Evolutionary conservation across 2,113 vertebrate species (phyloP), one percentile per base, ranked within the genome.

Genomic region (Aleadryas rufinucha): DNA sequence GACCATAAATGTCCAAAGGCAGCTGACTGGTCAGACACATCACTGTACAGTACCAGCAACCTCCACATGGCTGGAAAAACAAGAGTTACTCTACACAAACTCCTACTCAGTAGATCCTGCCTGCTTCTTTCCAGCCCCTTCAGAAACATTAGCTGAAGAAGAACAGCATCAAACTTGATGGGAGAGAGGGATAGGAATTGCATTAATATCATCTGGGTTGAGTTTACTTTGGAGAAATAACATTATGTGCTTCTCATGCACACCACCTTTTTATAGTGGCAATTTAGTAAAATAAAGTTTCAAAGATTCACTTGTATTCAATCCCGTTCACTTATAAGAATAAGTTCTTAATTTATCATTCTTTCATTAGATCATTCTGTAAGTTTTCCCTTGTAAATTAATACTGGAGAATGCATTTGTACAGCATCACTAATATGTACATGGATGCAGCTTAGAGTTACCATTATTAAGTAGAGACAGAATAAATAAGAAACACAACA

Each of bases 341-440:
- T 26, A 87, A 39, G 13, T 61, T 31, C 23, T 13, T 72, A 86
- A 86, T 96, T 53, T 68, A 33, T 27, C 2, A 30, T 95, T 68
- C 39, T 39, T 95, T 88, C 71, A 53, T 89, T 57, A 76, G 41
- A 84, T 70, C 13, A 80, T 93, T 85, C 35, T 61, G 33, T 39
- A 80, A 56, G n/a, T 74, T 86, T 72, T 84, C 27, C 50, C n/a
- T 61, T 88, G 63, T 65, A 93, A 95, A 93, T 89, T 71, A 89
- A 11, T 56, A 86, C 23, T 26, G 26, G 53, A 17, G 70, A 96
- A 75, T 61, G 18, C 60, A 44, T 19, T 31, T 13, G 3, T 69
- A 33, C 61, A 84, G 23, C 16, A 10, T 39, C 82, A 84, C 56
- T 24, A 84, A 64, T 39, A n/a, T 54, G 47, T 65, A 31, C 54